These are phyloP conservation scores for Oriolus oriolus DNA, from an alignment of 2,113 vertebrate species.

Conservation along the genomic window DNA sequence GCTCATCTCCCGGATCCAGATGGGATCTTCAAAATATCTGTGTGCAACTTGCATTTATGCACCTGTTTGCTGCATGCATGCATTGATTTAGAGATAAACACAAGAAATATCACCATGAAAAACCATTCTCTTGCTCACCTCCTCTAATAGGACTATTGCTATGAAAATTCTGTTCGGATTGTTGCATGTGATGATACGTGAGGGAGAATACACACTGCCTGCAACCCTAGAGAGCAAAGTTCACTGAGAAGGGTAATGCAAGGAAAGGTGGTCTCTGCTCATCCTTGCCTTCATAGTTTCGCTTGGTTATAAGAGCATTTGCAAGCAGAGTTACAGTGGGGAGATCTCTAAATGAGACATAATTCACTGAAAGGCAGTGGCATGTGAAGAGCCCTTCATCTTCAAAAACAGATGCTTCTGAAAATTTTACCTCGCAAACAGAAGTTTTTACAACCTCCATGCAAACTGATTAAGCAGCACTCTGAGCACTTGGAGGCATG, in stretches of 20 bases:
- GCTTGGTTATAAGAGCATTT: not conserved
- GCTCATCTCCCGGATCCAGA: not conserved
- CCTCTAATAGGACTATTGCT: not conserved
- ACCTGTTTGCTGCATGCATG: not conserved
- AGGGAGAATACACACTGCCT: not conserved
- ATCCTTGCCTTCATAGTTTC: not conserved
- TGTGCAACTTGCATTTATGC: not conserved
- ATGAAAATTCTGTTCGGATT: not conserved
- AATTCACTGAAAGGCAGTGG: not conserved
- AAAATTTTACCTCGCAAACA: not conserved
- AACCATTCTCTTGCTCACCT: not conserved
- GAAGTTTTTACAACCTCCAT: not conserved
- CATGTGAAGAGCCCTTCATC: not conserved
- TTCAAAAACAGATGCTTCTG: not conserved
- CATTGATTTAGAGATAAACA: not conserved
- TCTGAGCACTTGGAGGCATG: not conserved
- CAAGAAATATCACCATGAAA: not conserved
- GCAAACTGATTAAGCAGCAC: not conserved
- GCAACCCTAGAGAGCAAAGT: not conserved
- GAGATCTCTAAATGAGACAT: not conserved
- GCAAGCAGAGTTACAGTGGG: not conserved
- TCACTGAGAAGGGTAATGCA: not conserved
- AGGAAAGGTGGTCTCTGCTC: not conserved
- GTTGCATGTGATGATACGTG: accelerated
- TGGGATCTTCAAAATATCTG: not conserved